Base-by-base conservation (phyloP, 2,113 vertebrate species). In the Phodopus roborovskii region DNA sequence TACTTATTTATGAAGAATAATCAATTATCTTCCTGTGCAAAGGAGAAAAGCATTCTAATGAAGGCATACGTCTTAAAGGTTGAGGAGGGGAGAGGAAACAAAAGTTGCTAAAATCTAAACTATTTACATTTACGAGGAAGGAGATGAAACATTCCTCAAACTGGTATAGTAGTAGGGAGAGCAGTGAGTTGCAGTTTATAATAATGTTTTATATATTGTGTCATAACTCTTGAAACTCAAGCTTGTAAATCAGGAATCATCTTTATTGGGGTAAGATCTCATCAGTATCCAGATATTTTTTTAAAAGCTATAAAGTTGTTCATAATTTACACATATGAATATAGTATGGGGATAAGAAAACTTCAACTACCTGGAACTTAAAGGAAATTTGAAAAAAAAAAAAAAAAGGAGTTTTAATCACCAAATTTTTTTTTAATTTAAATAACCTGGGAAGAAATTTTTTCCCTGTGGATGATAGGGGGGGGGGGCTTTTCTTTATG, bases 1-100 rank as follows among this genome's bases (percentile, higher is more conserved):
- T 98, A 73, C 90, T 98, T 77, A 92, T 92, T 98, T 98, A 82
- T 97, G 79, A 97, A 95, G 88, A 98, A 91, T 97, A 97, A 96
- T 97, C 98, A 97, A 68, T 97, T 97, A 96, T 96, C 97, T 97
- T 24, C 81, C 94, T 9, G 53, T 16, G 13, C 94, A 68, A 95
- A 75, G 87, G 88, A 97, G 93, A 93, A 97, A 94, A 66, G 9
- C 96, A 73, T 96, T 97, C 96, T 98, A 95, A 95, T 96, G 95
- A 95, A 95, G 94, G 50, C 94, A 36, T 97, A 24, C 94, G 97
- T 98, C 98, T 97, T 97, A 97, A 96, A 95, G 84, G 39, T 89
- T 95, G 90, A 78, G 88, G 92, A 91, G 50, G 92, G 60, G 64
- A 83, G 8, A 93, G 92, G 85, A 97, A 97, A 97, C 83, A 97